Conservation (phyloP, 2,113 vertebrate species). For the Fregata magnificens region DNA sequence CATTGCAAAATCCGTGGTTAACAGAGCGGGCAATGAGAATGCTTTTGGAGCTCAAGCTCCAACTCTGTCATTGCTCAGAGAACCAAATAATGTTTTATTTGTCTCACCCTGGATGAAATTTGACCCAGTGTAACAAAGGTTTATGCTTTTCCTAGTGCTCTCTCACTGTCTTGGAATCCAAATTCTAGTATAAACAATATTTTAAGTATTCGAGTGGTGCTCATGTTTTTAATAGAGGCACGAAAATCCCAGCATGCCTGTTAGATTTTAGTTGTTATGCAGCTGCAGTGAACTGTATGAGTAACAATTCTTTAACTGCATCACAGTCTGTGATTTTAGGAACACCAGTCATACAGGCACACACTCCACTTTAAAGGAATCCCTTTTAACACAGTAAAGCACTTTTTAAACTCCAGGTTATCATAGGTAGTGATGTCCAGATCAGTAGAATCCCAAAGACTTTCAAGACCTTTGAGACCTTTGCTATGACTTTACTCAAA, state of each 20-base stretch:
- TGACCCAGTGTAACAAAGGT: not conserved
- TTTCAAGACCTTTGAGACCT: not conserved
- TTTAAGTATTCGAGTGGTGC: not conserved
- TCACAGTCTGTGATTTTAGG: not conserved
- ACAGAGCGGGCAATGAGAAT: not conserved
- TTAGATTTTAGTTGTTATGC: not conserved
- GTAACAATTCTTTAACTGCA: not conserved
- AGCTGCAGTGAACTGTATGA: not conserved
- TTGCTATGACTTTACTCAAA: not conserved
- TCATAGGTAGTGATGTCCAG: not conserved
- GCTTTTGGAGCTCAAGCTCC: not conserved
- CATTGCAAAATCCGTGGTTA: not conserved
- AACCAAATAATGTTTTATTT: not conserved
- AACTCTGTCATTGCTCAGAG: not conserved
- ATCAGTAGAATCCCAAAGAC: not conserved
- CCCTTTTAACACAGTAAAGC: not conserved
- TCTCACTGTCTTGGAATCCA: not conserved
- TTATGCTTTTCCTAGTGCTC: not conserved
- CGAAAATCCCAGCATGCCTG: not conserved
- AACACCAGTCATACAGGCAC: not conserved
- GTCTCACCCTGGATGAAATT: not conserved
- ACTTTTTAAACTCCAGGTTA: no score
- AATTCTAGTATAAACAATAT: not conserved
- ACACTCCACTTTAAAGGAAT: not conserved
- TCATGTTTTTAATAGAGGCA: not conserved